Evolutionary conservation across 2,888 invertebrate genomes (phyloP), one percentile per base, ranked within the genome.

Genomic region (Rosalia funebris): DNA sequence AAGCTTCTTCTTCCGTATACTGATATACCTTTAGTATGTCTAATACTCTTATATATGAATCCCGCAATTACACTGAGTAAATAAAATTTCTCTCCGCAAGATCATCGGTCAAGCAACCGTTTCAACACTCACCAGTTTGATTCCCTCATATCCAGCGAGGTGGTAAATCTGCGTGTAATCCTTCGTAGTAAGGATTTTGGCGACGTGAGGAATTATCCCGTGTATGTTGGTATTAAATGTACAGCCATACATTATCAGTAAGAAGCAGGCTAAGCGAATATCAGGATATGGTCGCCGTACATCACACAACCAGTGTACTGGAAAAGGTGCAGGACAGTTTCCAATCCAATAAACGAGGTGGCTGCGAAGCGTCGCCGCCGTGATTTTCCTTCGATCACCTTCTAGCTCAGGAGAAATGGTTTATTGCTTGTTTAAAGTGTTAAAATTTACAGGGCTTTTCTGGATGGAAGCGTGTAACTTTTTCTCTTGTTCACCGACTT

Each of bases 231-330:
- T 56, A 60, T 46, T 60, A 64, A 64, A 65, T 68, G 64, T 60
- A 58, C 53, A 59, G 59, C 70, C 59, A 71, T 71, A 70, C 63
- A 70, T 71, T 71, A 71, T 70, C 70, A 56, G 67, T 52, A 62
- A 68, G 66, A 58, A 69, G 63, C 63, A 64, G 65, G 60, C 59
- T 68, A 68, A 66, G 66, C 68, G 65, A 65, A 67, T 53, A 70
- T 67, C 66, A 62, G 65, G 64, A 71, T 69, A 71, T 70, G 63
- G 67, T 61, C 57, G 63, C 70, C 65, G 68, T 75, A 73, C 68
- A 73, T 75, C 72, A 74, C 69, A 66, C 50, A 69, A 63, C 63
- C 68, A 74, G 71, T 75, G 73, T 75, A 74, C 69, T 73, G 75
- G 72, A 68, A 75, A 73, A 75, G 74, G 72, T 69, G 64, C 65